Conservation (phyloP, 2,888 invertebrate species). For the Adelognathus sp. region DNA sequence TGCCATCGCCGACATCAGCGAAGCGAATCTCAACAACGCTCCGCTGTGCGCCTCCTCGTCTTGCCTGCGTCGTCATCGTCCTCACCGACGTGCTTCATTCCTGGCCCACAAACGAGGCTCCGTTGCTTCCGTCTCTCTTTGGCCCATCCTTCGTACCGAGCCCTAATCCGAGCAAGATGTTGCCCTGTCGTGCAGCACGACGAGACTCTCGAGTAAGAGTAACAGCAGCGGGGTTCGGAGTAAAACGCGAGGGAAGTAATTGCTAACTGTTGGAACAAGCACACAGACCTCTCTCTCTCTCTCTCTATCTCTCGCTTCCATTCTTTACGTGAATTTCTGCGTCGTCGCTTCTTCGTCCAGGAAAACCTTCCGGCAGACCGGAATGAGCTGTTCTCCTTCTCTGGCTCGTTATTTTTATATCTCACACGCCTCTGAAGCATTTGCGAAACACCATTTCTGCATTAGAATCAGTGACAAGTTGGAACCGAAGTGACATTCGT, state of each 20-base stretch:
- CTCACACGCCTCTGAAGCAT: background rate
- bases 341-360: slow-evolving; percentile 34
- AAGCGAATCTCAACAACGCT: slow-evolving; percentile 39
- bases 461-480: no score
- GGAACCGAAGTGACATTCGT: no score
- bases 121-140: slow-evolving; percentile 14
- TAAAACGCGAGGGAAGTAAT: slow-evolving; percentile 76
- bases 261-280: slow-evolving; percentile 76
- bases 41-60: slow-evolving; percentile 39
- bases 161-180: slow-evolving; percentile 78
- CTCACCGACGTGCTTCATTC: background rate
- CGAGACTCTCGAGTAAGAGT: slow-evolving; percentile 51
- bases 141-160: slow-evolving; percentile 34
- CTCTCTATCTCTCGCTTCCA: slow-evolving; percentile 1
- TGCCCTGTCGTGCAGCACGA: slow-evolving; percentile 61
- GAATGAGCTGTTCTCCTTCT: slow-evolving; percentile 10
- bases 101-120: slow-evolving; percentile 31
- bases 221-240: slow-evolving; percentile 60
- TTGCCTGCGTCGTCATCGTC: slow-evolving; percentile 31
- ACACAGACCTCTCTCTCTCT: slow-evolving; percentile 39
- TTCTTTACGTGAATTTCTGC: slow-evolving; percentile 14
- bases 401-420: slow-evolving; percentile 20
- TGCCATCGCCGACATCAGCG: slow-evolving; percentile 58
- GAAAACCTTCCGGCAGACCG: slow-evolving; percentile 1
- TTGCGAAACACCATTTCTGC: background rate